Base-by-base conservation (phyloP, 2,888 invertebrate genomes). In the Priocnemis perturbator region DNA sequence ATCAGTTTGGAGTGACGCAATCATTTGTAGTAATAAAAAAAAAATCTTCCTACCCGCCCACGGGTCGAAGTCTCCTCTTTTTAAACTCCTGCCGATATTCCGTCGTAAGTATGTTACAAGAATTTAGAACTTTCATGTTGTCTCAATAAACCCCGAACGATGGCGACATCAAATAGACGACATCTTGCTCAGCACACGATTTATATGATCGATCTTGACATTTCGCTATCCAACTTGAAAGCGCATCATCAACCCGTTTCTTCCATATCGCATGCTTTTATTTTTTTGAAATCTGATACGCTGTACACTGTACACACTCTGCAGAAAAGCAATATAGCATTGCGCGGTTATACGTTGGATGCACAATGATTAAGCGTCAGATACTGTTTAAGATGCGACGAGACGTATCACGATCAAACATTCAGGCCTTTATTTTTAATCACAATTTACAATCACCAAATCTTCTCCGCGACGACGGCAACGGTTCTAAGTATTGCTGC, bases 401-500 rank as follows among this genome's bases (percentile, higher is more conserved):
- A 37, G 11, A 37, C 37, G 37, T 11, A 5, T 37, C 14, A 7
- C 37, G 7, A 7, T 9, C 4, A 26, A 1, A 37, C 1, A 37
- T 11, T 37, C 5, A 26, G 26, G 26, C 3, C 3, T 37, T 37
- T 37, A 5, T 37, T 37, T 37, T 2, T 37, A 5, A 5, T 37
- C 65, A 80, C 21, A 76, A 21, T 64, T 60, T 81, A 23, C 76
- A 75, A 81, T 92, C 92, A 37, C 92, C 92, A n/a, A 90, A 90
- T 69, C 92, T 87, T 73, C 92, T 87, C 65, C 93, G 89, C 0
- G 92, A 91, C 0, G 93, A 93, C 0, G 93, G 72, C 17, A 73
- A 2, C 0, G 93, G 93, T 74, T 93, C 92, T 53, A 91, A 90
- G 79, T 90, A 93, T 73, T 93, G 91, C 81, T 93, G 93, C 84